These are phyloP conservation scores for Gymnobelideus leadbeateri DNA, from an alignment of 2,113 vertebrate species.

Conservation along the genomic window DNA sequence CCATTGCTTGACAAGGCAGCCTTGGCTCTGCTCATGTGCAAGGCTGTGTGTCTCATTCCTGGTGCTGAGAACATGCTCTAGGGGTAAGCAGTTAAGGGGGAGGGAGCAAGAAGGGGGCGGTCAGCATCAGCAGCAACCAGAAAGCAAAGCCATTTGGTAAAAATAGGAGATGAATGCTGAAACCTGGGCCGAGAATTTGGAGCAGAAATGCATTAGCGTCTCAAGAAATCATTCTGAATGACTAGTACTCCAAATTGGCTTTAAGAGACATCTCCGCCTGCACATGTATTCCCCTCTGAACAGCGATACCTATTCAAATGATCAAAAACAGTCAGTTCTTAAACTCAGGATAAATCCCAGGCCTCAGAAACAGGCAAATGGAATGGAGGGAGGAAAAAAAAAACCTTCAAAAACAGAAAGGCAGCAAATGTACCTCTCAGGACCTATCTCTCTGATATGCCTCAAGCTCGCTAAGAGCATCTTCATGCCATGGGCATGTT, in stretches of 20 bases:
- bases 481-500: constrained; percentile 76
- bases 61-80: not conserved
- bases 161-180: constrained; percentile 47
- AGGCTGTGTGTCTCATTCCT: not conserved
- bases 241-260: constrained; percentile 83
- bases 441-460: constrained; percentile 83
- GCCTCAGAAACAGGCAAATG: constrained; percentile 79
- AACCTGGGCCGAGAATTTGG: constrained; percentile 63
- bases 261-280: constrained; percentile 82
- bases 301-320: constrained; percentile 84
- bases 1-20: not conserved
- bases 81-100: not conserved
- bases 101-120: not conserved
- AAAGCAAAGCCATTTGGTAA: constrained; percentile 58
- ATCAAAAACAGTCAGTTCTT: constrained; percentile 84
- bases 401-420: constrained; percentile 77
- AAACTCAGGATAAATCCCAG: constrained; percentile 84
- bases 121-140: constrained; percentile 6
- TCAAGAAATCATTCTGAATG: constrained; percentile 78
- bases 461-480: constrained; percentile 82
- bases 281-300: constrained; percentile 82
- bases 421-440: constrained; percentile 81
- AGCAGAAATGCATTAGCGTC: constrained; percentile 69
- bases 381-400: not conserved
- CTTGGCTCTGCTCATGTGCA: constrained; percentile 20